Conservation (phyloP, 1,140 invertebrate genomes). For the Brachionus calyciflorus region DNA sequence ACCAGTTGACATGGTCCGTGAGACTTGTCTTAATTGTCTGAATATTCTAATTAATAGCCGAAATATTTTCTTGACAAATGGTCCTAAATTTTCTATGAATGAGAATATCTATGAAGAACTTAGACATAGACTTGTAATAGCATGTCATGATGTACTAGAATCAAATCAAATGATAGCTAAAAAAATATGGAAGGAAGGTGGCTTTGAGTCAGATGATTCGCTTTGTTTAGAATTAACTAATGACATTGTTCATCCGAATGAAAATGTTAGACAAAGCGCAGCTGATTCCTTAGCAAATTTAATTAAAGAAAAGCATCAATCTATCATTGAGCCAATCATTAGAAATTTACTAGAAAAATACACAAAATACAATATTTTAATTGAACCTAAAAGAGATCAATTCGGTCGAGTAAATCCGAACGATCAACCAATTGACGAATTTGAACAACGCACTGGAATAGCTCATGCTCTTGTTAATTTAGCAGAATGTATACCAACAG, state of each 20-base stretch:
- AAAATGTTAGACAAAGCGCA: slow-evolving; percentile 74
- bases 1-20: background rate
- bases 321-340: slow-evolving; percentile 65
- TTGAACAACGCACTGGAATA: slow-evolving; percentile 80
- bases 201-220: background rate
- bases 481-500: slow-evolving; percentile 63
- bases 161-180: background rate
- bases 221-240: slow-evolving; percentile 48
- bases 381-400: slow-evolving; percentile 79
- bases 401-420: slow-evolving; percentile 83
- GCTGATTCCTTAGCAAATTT: slow-evolving; percentile 69
- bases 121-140: background rate
- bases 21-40: background rate
- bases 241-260: slow-evolving; percentile 75
- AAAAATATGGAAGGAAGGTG: slow-evolving; percentile 27
- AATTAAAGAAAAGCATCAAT: slow-evolving; percentile 57
- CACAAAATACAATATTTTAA: slow-evolving; percentile 69
- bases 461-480: slow-evolving; percentile 75
- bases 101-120: background rate
- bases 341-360: slow-evolving; percentile 72
- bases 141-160: background rate
- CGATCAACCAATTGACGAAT: slow-evolving; percentile 72
- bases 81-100: background rate
- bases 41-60: background rate
- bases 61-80: slow-evolving; percentile 21